Evolutionary conservation across 2,113 vertebrate genomes (phyloP).

Genomic region (Numida meleagris): DNA sequence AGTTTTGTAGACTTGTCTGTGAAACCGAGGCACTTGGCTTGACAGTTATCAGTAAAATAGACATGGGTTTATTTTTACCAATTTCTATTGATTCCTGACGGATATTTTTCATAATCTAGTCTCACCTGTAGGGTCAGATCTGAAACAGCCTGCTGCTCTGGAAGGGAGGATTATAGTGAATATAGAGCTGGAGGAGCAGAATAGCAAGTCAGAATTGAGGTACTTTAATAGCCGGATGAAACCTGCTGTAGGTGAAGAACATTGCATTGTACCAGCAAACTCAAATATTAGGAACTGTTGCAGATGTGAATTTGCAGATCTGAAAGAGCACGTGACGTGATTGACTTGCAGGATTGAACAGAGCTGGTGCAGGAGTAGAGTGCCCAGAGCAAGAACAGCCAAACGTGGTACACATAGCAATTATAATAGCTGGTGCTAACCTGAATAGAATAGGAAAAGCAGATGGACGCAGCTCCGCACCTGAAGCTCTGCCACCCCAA

Average conservation of each 20-base stretch:
- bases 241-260: not conserved
- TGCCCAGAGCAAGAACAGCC: not conserved
- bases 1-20: not conserved
- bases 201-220: not conserved
- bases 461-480: not conserved
- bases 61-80: not conserved
- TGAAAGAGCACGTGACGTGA: not conserved
- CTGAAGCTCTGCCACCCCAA: not conserved
- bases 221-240: not conserved
- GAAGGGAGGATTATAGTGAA: not conserved
- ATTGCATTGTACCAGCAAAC: not conserved
- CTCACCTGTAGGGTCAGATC: not conserved
- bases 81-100: not conserved
- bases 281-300: not conserved
- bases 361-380: not conserved
- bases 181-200: not conserved
- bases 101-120: not conserved
- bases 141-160: not conserved
- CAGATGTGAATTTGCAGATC: not conserved
- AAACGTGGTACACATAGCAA: not conserved
- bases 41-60: not conserved
- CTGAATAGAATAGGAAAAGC: not conserved
- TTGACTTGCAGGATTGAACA: not conserved
- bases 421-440: not conserved
- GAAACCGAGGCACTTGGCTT: not conserved